phyloP scores from a whole-genome alignment of 2,888 invertebrate genomes.

The Muscina levida region DNA sequence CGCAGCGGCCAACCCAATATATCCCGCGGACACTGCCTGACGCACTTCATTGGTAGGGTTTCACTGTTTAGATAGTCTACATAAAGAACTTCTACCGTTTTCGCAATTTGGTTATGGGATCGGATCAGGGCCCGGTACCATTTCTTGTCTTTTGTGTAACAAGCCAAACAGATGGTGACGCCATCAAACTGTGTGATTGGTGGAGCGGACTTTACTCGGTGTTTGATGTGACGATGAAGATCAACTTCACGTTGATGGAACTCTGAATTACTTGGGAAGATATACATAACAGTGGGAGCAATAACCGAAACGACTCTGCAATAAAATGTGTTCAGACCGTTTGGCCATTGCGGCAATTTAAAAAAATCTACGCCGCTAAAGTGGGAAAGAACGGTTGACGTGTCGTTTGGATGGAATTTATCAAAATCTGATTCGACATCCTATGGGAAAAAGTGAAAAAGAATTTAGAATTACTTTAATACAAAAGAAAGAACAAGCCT shows the following conservation, averaged over 20 bases:
- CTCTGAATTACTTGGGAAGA: slow-evolving; percentile 76
- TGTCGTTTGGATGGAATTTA: slow-evolving; percentile 73
- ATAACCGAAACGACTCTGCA: slow-evolving; percentile 73
- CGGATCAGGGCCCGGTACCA: slow-evolving; percentile 88
- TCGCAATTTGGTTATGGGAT: slow-evolving; percentile 79
- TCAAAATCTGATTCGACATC: slow-evolving; percentile 67
- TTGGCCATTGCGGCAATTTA: slow-evolving; percentile 70
- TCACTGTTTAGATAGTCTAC: slow-evolving; percentile 89
- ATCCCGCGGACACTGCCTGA: slow-evolving; percentile 81
- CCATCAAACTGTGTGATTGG: slow-evolving; percentile 77
- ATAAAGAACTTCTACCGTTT: slow-evolving; percentile 83
- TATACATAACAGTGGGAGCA: slow-evolving; percentile 72
- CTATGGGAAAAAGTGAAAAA: slow-evolving; percentile 35
- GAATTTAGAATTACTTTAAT: slow-evolving; percentile 48
- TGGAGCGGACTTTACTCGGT: slow-evolving; percentile 79
- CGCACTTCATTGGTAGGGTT: slow-evolving; percentile 79
- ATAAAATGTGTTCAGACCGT: slow-evolving; percentile 71
- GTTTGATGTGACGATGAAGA: slow-evolving; percentile 81
- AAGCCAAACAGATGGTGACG: slow-evolving; percentile 83
- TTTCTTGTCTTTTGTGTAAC: slow-evolving; percentile 82
- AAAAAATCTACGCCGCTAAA: slow-evolving; percentile 71
- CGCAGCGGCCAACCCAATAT: slow-evolving; percentile 82
- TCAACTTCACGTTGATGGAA: slow-evolving; percentile 80
- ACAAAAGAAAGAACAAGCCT: not conserved
- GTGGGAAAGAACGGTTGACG: slow-evolving; percentile 74